Percentiles rank a stretch among this genome's conserved stretches.
Conservation (phyloP, 35 echinoderm and acorn worm species). For the Apostichopus japonicus region DNA sequence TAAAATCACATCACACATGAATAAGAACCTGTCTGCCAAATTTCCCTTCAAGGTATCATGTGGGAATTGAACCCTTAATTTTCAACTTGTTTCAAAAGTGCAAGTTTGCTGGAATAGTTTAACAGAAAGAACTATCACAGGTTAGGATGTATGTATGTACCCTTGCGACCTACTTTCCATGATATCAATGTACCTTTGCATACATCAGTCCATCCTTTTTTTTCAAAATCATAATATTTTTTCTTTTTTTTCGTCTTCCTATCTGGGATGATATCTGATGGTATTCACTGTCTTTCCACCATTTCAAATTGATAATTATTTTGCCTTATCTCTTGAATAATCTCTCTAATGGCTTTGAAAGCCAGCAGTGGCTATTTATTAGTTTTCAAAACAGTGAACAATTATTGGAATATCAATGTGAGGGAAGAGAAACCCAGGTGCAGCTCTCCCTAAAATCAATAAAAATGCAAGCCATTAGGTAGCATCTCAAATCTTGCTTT, state of each 20-base stretch:
- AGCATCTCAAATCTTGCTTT: constrained; percentile 8
- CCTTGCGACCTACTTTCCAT: too few species aligned
- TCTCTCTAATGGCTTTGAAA: constrained; percentile 45
- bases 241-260: background rate
- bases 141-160: too few species aligned
- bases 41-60: too few species aligned
- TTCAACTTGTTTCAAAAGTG: too few species aligned
- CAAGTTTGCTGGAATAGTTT: too few species aligned
- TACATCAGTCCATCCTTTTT: too few species aligned
- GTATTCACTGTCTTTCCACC: background rate
- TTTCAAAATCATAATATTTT: background rate
- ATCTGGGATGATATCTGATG: background rate
- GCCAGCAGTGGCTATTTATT: constrained; percentile 54
- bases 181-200: too few species aligned
- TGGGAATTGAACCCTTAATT: too few species aligned
- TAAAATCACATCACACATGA: too few species aligned
- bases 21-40: too few species aligned
- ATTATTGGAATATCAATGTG: constrained; percentile 47
- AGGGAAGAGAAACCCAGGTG: constrained; percentile 53
- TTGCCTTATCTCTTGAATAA: background rate
- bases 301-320: background rate
- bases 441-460: constrained; percentile 39
- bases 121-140: too few species aligned
- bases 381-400: constrained; percentile 61
- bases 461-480: constrained; percentile 45